phyloP scores from a whole-genome alignment of 64 coral and sea anemone genomes.

The Catalaphyllia jardinei region DNA sequence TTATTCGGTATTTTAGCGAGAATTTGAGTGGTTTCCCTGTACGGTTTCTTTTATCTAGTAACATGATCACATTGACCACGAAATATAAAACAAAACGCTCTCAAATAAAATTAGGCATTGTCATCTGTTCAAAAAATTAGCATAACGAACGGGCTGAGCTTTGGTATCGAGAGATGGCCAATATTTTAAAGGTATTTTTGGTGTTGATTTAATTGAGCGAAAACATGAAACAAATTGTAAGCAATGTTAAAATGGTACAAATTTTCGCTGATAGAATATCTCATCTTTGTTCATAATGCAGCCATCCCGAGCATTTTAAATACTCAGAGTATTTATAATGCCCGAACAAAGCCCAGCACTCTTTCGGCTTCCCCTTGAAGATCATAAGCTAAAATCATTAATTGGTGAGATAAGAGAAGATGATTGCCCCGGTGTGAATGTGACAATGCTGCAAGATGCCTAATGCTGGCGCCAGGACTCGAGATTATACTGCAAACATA shows the following conservation, averaged over 20 bases:
- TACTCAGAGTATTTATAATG: not conserved
- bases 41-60: not conserved
- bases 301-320: not conserved
- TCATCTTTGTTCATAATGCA: not conserved
- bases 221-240: not conserved
- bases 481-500: not conserved
- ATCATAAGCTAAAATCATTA: slow-evolving; percentile 16
- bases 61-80: not conserved
- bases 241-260: not conserved
- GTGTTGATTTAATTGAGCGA: not conserved
- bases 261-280: not conserved
- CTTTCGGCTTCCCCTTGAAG: not conserved
- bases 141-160: not conserved
- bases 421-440: not conserved
- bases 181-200: not conserved
- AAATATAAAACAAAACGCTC: not conserved
- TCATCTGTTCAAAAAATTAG: not conserved
- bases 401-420: not conserved
- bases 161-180: not conserved
- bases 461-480: not conserved
- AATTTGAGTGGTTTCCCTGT: not conserved
- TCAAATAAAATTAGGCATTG: not conserved
- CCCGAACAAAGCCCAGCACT: not conserved
- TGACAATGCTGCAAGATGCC: not conserved
- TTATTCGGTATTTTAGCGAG: no score